Evolutionary conservation across 2,888 invertebrate species (phyloP).

Genomic region (Mycalesis mineus): DNA sequence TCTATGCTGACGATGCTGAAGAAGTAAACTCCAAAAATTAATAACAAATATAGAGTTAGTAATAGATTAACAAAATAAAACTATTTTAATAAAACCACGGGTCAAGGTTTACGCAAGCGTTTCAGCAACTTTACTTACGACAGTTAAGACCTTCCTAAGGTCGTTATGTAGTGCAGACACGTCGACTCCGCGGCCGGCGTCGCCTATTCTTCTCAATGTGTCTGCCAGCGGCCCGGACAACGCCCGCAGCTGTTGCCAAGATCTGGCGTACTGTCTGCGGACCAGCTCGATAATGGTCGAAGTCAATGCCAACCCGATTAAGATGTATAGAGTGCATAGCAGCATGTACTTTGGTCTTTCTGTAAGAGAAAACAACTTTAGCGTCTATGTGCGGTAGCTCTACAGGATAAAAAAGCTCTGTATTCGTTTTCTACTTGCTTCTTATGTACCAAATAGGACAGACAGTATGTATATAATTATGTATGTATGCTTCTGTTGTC

Average conservation of each 20-base stretch:
- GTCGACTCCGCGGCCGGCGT: slow-evolving; percentile 86
- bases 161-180: slow-evolving; percentile 85
- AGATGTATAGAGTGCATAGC: slow-evolving; percentile 90
- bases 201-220: slow-evolving; percentile 86
- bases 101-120: slow-evolving; percentile 24
- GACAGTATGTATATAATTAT: too few relatives aligned
- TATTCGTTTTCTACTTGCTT: too few relatives aligned
- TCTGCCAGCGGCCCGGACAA: slow-evolving; percentile 91
- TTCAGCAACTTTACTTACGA: slow-evolving; percentile 79
- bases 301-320: slow-evolving; percentile 91
- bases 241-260: slow-evolving; percentile 89
- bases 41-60: too few relatives aligned
- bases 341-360: slow-evolving; percentile 94
- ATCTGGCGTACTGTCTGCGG: slow-evolving; percentile 90
- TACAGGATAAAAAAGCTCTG: too few relatives aligned
- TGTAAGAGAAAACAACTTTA: slow-evolving; percentile 53
- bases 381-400: neutral
- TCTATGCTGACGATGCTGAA: too few relatives aligned
- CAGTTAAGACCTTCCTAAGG: slow-evolving; percentile 84
- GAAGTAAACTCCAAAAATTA: too few relatives aligned
- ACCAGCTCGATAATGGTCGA: slow-evolving; percentile 96
- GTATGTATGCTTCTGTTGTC: too few relatives aligned
- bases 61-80: neutral
- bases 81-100: neutral
- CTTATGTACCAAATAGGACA: too few relatives aligned